Percentiles rank a stretch among this genome's conserved stretches.
Evolutionary conservation across 2,888 invertebrate species (phyloP).

Genomic region (Cheilosia soror): DNA sequence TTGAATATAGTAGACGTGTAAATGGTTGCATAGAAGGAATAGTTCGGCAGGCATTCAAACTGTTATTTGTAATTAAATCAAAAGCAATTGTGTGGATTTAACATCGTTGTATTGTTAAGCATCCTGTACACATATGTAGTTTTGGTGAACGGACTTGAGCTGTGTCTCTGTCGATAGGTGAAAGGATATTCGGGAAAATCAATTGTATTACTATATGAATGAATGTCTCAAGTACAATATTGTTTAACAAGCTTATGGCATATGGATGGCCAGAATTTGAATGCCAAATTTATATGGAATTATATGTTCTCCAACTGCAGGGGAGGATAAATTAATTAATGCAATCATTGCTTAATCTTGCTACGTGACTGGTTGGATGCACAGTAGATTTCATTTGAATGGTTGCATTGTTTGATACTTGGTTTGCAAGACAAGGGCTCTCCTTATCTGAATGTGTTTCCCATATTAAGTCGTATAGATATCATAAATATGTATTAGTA

Average conservation of each 20-base stretch:
- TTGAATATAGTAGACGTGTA: not conserved
- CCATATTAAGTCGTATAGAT: not conserved
- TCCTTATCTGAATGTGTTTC: not conserved
- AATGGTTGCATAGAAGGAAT: not conserved
- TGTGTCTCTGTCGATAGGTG: not conserved
- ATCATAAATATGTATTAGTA: not conserved
- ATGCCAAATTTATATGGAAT: not conserved
- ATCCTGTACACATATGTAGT: not conserved
- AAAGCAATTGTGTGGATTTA: not conserved
- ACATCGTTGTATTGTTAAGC: not conserved
- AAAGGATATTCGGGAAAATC: not conserved
- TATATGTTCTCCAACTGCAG: not conserved
- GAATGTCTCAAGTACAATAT: not conserved
- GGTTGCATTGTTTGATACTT: not conserved
- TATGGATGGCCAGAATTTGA: not conserved
- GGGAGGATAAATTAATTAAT: not conserved
- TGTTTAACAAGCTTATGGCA: not conserved
- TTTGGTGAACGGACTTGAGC: no score
- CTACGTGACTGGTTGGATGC: not conserved
- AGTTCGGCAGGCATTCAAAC: not conserved
- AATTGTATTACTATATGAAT: not conserved
- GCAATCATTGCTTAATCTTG: not conserved
- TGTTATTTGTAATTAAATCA: constrained; percentile 1
- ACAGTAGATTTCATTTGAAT: not conserved
- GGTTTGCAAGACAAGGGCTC: not conserved